Evolutionary conservation across 1,140 invertebrate species (phyloP), one percentile per base, ranked within the genome.

Genomic region (Oryzaephilus surinamensis): DNA sequence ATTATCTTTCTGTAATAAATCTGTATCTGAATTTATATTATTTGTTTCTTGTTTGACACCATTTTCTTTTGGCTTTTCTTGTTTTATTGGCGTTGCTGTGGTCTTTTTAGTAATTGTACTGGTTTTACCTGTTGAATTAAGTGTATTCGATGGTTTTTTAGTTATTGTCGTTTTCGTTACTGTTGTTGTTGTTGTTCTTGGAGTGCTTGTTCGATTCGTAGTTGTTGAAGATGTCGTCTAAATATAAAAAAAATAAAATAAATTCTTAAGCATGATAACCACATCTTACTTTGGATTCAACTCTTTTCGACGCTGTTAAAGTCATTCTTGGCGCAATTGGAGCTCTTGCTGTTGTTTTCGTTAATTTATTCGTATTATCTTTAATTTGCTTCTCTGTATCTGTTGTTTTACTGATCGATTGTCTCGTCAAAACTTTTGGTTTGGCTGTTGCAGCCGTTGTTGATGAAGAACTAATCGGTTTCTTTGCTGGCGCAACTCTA

Each of bases 341-440:
- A 0, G 51, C 8, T 12, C 11, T 38, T 4, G 46, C 45, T 3
- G 45, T 50, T 17, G 38, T 46, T 7, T 52, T 52, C 53, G 63
- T 73, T 8, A 74, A 64, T 47, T 75, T 75, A 38, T 75, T 75
- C 1, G 68, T 69, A 16, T 68, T 69, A 36, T 75, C 72, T 47
- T 75, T 75, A 7, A 65, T 64, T 45, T 73, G 66, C 40, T 74
- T 75, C 14, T 75, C 71, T 7, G 64, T 62, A 39, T 70, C 18
- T 20, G 42, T 32, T 15, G 44, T 45, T 38, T 51, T 54, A 3
- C 46, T 41, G 7, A 46, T 40, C 10, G 51, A 50, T 24, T 39
- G 51, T 1, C 43, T 48, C 12, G 45, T 24, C 6, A 53, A 41
- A 26, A 50, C 44, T 21, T 43, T 50, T 2, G 60, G 48, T 53